Base-by-base conservation (phyloP, 2,113 vertebrate genomes). In the Sminthopsis crassicaudata region DNA sequence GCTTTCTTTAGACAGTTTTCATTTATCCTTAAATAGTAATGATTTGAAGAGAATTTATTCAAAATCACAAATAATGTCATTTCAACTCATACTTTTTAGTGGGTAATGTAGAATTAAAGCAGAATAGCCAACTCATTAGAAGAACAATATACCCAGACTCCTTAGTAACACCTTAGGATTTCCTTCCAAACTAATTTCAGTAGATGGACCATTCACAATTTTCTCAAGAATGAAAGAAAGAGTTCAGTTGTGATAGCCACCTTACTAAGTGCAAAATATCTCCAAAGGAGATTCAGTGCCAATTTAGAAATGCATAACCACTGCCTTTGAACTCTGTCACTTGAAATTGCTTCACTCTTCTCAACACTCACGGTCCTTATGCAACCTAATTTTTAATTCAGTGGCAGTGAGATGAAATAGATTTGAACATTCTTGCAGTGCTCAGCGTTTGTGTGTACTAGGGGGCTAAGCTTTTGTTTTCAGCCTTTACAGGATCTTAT, bases 291-390 rank as follows among this genome's bases (percentile, higher is more conserved):
- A 97, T 94, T 95, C 92, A 94, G 94, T 95, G n/a, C 90, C 94
- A 60, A 96, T 96, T 98, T 96, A 89, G 94, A 97, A 96, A 97
- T 89, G 90, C 42, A 91, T 97, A 97, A 96, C 53, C 42, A 91
- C 91, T 97, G 97, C 92, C 95, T 98, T 98, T 98, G 96, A 98
- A 98, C 97, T 98, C 98, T 97, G 96, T 95, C 91, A 91, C 67
- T 90, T 60, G 94, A 97, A 98, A 97, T 96, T 96, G 55, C 96
- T 97, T 95, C 95, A 24, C 91, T 96, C 95, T 96, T 97, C 96
- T 95, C 94, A 97, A 97, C 91, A 96, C 76, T 94, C 94, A 60
- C 42, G 26, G 88, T 94, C 96, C 92, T 96, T 90, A 92, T 96
- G 8, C 23, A 94, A 94, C 53, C 96, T 98, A 93, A 95, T 97